A percentile compares a stretch with the other conserved stretches of the same genome.
phyloP scores from a whole-genome alignment of 2,113 vertebrate species.

The Philantomba maxwellii region DNA sequence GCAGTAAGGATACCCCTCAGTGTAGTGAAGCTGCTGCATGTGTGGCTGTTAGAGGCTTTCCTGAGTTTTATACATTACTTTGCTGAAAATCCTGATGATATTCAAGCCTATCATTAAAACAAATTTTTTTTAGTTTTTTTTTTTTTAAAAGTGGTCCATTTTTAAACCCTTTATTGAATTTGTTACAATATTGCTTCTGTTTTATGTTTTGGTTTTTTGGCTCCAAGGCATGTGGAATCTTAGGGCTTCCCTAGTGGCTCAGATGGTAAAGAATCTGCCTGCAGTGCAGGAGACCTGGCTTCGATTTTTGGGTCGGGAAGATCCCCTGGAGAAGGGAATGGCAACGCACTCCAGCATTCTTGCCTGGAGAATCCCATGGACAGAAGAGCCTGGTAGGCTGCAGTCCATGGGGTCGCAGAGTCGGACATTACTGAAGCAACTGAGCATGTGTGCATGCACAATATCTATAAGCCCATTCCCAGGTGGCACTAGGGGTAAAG shows the following conservation, averaged over 20 bases:
- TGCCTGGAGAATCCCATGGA: neutral
- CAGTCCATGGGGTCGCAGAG: neutral
- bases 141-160: neutral
- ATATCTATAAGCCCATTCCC: too few species aligned
- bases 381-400: neutral
- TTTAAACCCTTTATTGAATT: neutral
- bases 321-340: neutral
- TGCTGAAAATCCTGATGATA: neutral
- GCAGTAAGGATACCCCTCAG: fast-evolving
- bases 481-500: neutral
- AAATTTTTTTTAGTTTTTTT: neutral
- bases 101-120: neutral
- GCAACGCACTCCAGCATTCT: neutral
- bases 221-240: neutral
- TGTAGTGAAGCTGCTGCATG: neutral
- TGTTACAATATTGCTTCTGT: neutral
- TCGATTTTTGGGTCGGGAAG: neutral
- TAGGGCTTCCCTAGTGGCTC: neutral
- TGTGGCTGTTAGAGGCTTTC: neutral
- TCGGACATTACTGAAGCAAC: too few species aligned
- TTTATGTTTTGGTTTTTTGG: neutral
- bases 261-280: neutral
- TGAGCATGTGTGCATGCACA: too few species aligned
- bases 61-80: neutral
- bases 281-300: neutral